These are phyloP conservation scores for Aviceda subcristata DNA, from an alignment of 2,113 vertebrate genomes.

Conservation along the genomic window DNA sequence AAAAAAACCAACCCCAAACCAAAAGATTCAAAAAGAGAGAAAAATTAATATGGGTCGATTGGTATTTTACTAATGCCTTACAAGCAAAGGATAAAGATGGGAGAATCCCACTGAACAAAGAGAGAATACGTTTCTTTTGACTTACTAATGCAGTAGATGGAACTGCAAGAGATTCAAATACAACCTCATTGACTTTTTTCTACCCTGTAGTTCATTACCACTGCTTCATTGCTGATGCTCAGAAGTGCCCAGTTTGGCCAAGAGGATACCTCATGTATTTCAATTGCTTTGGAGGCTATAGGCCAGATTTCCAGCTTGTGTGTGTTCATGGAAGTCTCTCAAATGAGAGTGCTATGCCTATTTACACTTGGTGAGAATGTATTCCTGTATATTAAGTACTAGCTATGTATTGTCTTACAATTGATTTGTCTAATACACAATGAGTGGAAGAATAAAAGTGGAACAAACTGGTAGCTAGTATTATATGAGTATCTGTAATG, in stretches of 20 bases:
- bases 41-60: background rate
- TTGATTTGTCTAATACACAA: accelerated
- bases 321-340: background rate
- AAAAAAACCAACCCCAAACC: background rate
- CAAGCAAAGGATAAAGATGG: background rate
- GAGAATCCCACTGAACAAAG: background rate
- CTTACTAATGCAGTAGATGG: background rate
- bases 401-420: background rate
- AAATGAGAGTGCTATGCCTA: background rate
- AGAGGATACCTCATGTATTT: background rate
- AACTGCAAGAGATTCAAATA: background rate
- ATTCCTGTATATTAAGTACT: background rate
- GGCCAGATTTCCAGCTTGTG: background rate
- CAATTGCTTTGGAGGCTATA: background rate
- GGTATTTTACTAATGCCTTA: background rate
- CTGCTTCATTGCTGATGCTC: background rate
- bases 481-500: background rate
- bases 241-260: background rate
- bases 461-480: background rate
- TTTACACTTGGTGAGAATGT: background rate
- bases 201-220: background rate
- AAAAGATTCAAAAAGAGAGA: background rate
- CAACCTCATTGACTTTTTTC: background rate
- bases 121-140: background rate
- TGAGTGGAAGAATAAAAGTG: background rate